phyloP scores from a whole-genome alignment of 2,888 invertebrate species.

The Nomada goodeniana region DNA sequence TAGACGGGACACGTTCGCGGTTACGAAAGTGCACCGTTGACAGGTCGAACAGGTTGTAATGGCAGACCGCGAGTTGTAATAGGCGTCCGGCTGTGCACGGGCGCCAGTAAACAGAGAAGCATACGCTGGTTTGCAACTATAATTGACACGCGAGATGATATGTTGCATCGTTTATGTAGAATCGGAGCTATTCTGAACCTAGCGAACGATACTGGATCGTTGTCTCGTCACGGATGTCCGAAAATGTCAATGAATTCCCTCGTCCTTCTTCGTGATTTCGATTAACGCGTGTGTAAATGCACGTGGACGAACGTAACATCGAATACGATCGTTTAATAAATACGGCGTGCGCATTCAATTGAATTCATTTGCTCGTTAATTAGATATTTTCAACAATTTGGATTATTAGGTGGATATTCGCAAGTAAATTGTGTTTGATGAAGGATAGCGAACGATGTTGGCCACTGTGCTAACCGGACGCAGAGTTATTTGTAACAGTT shows the following conservation, averaged over 20 bases:
- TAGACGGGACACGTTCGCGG: slow-evolving; percentile 4
- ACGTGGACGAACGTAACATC: neutral
- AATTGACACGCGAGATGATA: neutral
- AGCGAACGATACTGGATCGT: slow-evolving; percentile 1
- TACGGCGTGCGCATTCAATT: no score
- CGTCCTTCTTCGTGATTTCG: neutral
- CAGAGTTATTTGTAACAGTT: no score
- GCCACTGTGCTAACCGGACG: no score
- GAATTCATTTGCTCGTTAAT: no score
- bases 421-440: no score
- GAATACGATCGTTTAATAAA: no score
- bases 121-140: neutral
- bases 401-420: no score
- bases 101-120: slow-evolving; percentile 47
- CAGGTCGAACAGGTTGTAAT: slow-evolving; percentile 49
- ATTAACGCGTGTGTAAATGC: neutral
- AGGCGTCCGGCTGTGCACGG: slow-evolving; percentile 9
- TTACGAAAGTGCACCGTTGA: slow-evolving; percentile 49
- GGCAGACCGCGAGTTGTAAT: slow-evolving; percentile 25
- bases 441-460: no score
- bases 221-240: slow-evolving; percentile 20
- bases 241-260: slow-evolving; percentile 20
- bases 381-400: no score
- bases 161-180: slow-evolving; percentile 1
- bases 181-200: slow-evolving; percentile 16